Evolutionary conservation across 2,888 invertebrate genomes (phyloP).

Genomic region (Drosophila nigritarsus): DNA sequence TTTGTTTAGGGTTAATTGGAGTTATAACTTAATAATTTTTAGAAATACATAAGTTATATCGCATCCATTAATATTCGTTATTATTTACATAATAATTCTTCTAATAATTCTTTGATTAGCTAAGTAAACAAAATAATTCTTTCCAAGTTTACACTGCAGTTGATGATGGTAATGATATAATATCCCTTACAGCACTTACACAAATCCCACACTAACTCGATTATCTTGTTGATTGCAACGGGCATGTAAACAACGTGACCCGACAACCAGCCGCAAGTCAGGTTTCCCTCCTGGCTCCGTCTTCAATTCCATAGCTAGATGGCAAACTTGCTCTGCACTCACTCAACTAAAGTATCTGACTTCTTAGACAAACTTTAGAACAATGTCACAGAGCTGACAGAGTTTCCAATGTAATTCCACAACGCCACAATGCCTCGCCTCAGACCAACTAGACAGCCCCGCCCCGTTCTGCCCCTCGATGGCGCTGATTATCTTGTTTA

Average conservation of each 20-base stretch:
- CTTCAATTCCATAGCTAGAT: not conserved
- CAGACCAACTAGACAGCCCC: slow-evolving; percentile 37
- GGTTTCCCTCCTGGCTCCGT: not conserved
- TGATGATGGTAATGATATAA: slow-evolving; percentile 24
- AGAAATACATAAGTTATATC: not conserved
- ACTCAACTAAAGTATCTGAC: slow-evolving; percentile 61
- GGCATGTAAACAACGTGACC: slow-evolving; percentile 37
- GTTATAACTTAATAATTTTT: not conserved
- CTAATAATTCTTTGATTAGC: not conserved
- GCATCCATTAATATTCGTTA: not conserved
- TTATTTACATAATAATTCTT: not conserved
- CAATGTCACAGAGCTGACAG: slow-evolving; percentile 59
- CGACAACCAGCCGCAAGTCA: not conserved
- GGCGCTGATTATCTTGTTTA: slow-evolving; percentile 78
- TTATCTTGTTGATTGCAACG: slow-evolving; percentile 42
- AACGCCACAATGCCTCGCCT: slow-evolving; percentile 1
- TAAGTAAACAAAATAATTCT: not conserved
- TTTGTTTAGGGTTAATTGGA: not conserved
- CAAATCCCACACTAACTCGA: slow-evolving; percentile 12
- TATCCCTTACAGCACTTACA: slow-evolving; percentile 16
- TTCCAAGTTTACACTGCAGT: slow-evolving; percentile 6
- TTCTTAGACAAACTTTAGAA: slow-evolving; percentile 74
- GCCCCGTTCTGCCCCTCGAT: slow-evolving; percentile 24
- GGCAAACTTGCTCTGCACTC: slow-evolving; percentile 30
- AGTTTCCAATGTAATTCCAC: slow-evolving; percentile 7